Evolutionary conservation across 2,797 vertebrate species (phyloP), one percentile per base, ranked within the genome.

Genomic region (Bucorvus abyssinicus): DNA sequence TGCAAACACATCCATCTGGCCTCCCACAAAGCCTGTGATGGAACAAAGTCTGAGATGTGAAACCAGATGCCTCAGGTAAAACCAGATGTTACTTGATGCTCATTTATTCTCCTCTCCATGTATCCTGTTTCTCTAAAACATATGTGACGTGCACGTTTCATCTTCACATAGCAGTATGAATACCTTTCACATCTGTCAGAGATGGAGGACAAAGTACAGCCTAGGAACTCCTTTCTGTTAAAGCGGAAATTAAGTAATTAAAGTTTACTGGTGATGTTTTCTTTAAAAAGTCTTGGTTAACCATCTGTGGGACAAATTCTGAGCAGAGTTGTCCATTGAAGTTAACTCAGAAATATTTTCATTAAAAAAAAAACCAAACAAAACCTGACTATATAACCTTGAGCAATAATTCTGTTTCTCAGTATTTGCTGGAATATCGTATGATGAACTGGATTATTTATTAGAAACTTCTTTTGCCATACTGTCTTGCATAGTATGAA

Each of bases 61-160:
- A 94, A 84, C 11, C 47, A 55, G 56, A 38, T 70, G 79, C 32
- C 38, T 81, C 85, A 88, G 90, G 80, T 94, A 63, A 88, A 94
- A 86, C 32, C 47, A 93, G 77, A 76, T 76, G 47, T 69, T 90
- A 88, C 69, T 24, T 71, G 47, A 68, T 29, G 36, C 30, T 76
- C 90, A n/a, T 57, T 91, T 91, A 50, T 81, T 79, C 65, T 88
- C 55, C 30, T 61, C 32, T 79, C 64, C 61, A 26, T 23, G 22
- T 17, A 84, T 53, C 45, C 50, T 60, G 30, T 80, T 53, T 55
- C 76, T 83, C 91, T 69, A 76, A 22, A 90, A 65, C 11, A 52
- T 14, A 57, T 3, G 32, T 29, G 75, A 78, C 10, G 24, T 30
- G 44, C 15, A 61, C 21, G 65, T 74, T 87, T 80, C 30, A 47